Base-by-base conservation (phyloP, 2,888 invertebrate genomes). In the Campoplex capitator region DNA sequence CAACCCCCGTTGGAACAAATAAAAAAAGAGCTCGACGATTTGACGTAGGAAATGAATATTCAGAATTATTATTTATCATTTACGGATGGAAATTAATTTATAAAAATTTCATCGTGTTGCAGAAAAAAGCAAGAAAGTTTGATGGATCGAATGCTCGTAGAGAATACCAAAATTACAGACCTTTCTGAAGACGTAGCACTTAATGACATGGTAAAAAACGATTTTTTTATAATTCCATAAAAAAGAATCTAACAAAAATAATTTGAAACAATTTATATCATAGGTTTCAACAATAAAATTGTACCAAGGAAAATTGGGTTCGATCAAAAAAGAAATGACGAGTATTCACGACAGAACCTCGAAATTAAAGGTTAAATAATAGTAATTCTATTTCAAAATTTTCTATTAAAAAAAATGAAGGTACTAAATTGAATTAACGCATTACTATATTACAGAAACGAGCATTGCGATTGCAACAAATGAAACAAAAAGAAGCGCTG, bases 311-410 rank as follows among this genome's bases (percentile, higher is more conserved):
- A 95, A 95, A 91, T 90, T 95, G 83, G 85, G 91, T 23, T 92
- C 89, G 68, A 93, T 95, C 65, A 95, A 95, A 87, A 95, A 93
- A 86, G 95, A 95, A 88, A 95, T 95, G 94, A 89, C 91, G 70
- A 87, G 87, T 54, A 91, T 95, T 73, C 95, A 95, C 88, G 95
- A 95, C 76, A 92, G 93, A 88, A 94, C 94, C 70, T 90, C 91
- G 2, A 95, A 94, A 89, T 89, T 95, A 54, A 95, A 95, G 92
- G 95, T 95, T 91, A 65, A 68, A 38, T 32, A 70, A 32, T 2
- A n/a, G 2, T 7, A 28, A 28, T 28, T n/a, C 48, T 3, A 65
- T 71, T 67, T 23, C 62, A 13, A 58, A 32, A 45, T 68, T 35
- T 38, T 48, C n/a, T 13, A 16, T 2, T 23, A 23, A 45, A 2